Evolutionary conservation across 1,140 invertebrate species (phyloP).

Genomic region (Drosophila melanica): DNA sequence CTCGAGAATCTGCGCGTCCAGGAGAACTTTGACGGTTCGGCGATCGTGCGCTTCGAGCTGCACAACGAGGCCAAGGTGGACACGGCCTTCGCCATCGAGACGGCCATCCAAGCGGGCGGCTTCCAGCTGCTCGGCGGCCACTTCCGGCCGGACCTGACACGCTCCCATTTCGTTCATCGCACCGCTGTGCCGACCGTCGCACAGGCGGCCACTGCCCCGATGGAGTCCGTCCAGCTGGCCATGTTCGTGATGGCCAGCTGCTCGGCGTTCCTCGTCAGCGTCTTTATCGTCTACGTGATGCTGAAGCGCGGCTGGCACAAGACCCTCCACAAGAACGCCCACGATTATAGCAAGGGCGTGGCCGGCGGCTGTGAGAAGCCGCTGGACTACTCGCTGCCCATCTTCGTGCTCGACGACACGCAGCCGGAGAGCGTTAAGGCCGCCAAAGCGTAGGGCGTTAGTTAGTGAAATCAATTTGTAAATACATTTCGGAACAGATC

Average conservation of each 20-base stretch:
- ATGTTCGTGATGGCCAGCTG: conserved; percentile 82
- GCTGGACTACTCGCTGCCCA: conserved; percentile 75
- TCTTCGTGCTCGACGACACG: conserved; percentile 73
- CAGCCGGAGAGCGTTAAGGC: conserved; percentile 58
- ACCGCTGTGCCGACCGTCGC: conserved; percentile 51
- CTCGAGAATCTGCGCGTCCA: conserved; percentile 82
- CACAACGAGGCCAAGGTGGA: conserved; percentile 79
- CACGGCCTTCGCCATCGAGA: conserved; percentile 80
- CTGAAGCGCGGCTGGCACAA: conserved; percentile 74
- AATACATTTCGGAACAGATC: conserved; percentile 46
- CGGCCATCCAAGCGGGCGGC: conserved; percentile 59
- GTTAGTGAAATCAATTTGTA: conserved; percentile 72
- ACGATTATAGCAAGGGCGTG: conserved; percentile 41
- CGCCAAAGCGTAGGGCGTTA: conserved; percentile 60
- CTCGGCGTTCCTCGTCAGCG: conserved; percentile 81
- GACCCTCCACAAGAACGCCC: conserved; percentile 36
- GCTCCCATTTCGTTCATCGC: conserved; percentile 77
- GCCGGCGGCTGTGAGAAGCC: conserved; percentile 52
- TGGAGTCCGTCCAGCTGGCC: conserved; percentile 76
- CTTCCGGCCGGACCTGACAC: conserved; percentile 70
- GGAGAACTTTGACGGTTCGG: conserved; percentile 79
- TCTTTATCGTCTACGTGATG: conserved; percentile 83
- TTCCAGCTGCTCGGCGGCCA: conserved; percentile 69
- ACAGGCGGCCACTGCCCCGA: conserved; percentile 63
- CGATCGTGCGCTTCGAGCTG: conserved; percentile 75